A percentile compares a stretch with the other conserved stretches of the same genome.
These are phyloP conservation scores for Trichogramma evanescens DNA, from an alignment of 2,888 invertebrate genomes.

Conservation along the genomic window DNA sequence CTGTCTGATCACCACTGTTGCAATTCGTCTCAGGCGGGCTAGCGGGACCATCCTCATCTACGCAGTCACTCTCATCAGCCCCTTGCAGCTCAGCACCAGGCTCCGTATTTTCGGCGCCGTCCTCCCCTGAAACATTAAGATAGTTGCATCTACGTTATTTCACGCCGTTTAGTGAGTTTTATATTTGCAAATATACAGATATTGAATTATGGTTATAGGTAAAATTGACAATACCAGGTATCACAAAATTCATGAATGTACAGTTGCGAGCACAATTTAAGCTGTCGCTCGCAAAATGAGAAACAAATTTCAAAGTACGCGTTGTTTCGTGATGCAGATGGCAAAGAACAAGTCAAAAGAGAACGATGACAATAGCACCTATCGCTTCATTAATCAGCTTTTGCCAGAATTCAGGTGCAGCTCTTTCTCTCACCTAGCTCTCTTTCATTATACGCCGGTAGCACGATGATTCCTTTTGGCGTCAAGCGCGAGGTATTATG, in stretches of 20 bases:
- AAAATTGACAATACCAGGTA: no score
- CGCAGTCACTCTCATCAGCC: constrained; percentile 57
- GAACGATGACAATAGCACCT: constrained; percentile 38
- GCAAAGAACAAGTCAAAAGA: constrained; percentile 23
- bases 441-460: constrained; percentile 29
- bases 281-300: neutral
- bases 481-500: constrained; percentile 23
- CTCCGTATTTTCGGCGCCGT: constrained; percentile 44
- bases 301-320: neutral
- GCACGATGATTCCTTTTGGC: constrained; percentile 33
- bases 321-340: neutral
- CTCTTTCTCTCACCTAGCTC: constrained; percentile 15
- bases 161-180: neutral
- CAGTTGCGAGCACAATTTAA: neutral
- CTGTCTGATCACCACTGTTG: constrained; percentile 37
- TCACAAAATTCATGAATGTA: no score
- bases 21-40: constrained; percentile 46
- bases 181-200: no score
- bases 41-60: constrained; percentile 55
- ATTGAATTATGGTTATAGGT: no score
- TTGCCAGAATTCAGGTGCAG: constrained; percentile 23
- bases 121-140: constrained; percentile 53
- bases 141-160: neutral
- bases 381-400: constrained; percentile 46
- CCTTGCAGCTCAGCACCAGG: constrained; percentile 48